Conservation (phyloP, 2,113 vertebrate species). For the Lethenteron reissneri region DNA sequence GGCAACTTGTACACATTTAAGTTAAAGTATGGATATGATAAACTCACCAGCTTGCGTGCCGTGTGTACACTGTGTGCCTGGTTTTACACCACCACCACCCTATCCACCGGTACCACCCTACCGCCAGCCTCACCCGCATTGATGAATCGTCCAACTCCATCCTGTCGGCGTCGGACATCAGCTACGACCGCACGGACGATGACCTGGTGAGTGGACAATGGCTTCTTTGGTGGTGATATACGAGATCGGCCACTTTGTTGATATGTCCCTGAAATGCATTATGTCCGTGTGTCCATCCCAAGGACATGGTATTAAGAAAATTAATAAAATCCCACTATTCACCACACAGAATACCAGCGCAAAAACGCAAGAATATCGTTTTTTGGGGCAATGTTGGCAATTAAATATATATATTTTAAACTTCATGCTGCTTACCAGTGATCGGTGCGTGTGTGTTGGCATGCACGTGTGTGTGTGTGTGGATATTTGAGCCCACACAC, state of each 20-base stretch:
- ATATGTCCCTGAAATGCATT: too few relatives aligned
- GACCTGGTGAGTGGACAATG: slow-evolving; percentile 40
- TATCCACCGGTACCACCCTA: background rate
- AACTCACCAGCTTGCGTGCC: too few relatives aligned
- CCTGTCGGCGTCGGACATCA: slow-evolving; percentile 79
- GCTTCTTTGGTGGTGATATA: slow-evolving; percentile 5
- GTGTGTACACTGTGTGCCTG: too few relatives aligned
- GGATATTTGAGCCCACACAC: background rate
- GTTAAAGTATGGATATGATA: too few relatives aligned
- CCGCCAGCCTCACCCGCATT: slow-evolving; percentile 55
- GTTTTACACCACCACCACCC: too few relatives aligned
- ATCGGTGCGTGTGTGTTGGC: background rate
- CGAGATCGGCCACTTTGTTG: too few relatives aligned
- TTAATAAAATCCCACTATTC: slow-evolving; percentile 12
- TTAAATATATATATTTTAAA: slow-evolving; percentile 15
- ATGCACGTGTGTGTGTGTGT: background rate
- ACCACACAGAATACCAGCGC: background rate
- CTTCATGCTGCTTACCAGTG: background rate
- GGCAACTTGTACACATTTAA: too few relatives aligned
- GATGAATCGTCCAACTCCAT: slow-evolving; percentile 76
- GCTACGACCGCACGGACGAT: slow-evolving; percentile 91
- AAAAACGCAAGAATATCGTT: background rate
- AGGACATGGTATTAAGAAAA: slow-evolving; percentile 11
- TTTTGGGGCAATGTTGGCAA: slow-evolving; percentile 10
- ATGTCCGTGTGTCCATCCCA: too few relatives aligned